phyloP scores from a whole-genome alignment of 2,888 invertebrate genomes.

The Athripsodes cinereus region DNA sequence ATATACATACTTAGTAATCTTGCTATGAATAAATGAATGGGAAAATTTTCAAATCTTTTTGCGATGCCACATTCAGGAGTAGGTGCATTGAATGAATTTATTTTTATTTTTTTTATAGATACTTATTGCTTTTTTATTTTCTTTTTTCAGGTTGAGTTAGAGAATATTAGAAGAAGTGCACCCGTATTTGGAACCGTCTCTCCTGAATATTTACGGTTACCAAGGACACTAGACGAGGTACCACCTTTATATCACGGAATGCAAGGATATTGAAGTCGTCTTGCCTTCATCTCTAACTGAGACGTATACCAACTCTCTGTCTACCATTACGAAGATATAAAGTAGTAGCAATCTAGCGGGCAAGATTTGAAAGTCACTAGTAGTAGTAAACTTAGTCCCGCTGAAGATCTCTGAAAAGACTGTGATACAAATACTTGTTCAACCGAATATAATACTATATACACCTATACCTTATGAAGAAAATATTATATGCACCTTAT shows the following conservation, averaged over 20 bases:
- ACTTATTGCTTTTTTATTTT: conserved; percentile 2
- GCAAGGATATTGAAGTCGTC: conserved; percentile 10
- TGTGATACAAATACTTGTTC: conserved; percentile 23
- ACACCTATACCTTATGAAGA: no score
- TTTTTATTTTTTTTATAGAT: not conserved
- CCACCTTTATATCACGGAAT: conserved; percentile 16
- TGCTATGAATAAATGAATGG: no score
- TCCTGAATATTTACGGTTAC: conserved; percentile 24
- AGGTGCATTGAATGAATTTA: no score
- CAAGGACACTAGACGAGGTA: conserved; percentile 24
- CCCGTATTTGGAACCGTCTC: conserved; percentile 26
- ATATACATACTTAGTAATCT: no score
- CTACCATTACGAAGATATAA: not conserved
- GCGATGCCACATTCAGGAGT: no score
- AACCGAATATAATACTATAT: no score
- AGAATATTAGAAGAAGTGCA: conserved; percentile 20
- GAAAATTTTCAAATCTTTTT: no score
- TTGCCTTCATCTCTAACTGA: not conserved
- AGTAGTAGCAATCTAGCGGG: not conserved
- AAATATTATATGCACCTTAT: no score
- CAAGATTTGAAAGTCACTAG: not conserved
- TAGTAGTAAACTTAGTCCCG: not conserved
- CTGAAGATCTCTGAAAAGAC: conserved; percentile 23
- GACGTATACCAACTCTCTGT: not conserved
- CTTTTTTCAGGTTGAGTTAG: conserved; percentile 19